Base-by-base conservation (phyloP, 1,140 invertebrate species). In the Neodiprion pinetum region DNA sequence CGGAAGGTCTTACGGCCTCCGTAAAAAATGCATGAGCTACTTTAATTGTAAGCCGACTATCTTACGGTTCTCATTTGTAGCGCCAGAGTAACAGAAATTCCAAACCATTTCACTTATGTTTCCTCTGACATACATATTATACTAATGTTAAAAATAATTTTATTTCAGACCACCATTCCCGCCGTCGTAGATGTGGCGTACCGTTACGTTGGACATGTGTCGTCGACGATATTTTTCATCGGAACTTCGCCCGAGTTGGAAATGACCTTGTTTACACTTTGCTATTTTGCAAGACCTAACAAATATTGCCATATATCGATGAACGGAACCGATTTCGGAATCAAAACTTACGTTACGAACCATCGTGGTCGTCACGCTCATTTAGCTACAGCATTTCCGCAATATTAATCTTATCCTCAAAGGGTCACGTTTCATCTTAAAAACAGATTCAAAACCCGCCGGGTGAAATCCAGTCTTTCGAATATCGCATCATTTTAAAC, bases 171-270 rank as follows among this genome's bases (percentile, higher is more conserved):
- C 48, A 47, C 40, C 76, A 67, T 40, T 40, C 28, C 71, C 49
- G 66, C 66, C 8, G 50, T 88, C 21, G 61, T 89, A 11, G 85
- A 88, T 74, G 74, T 88, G 14, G 84, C 85, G 61, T 90, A 91
- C 78, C 81, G 82, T 14, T 83, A 79, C 65, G 10, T 66, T 53
- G 75, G 75, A 8, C 77, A 72, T 67, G 70, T 49, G 21, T 81
- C 85, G 69, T 81, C 84, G 48, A 88, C 88, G 5, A 85, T 86
- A 4, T 89, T 92, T 79, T 91, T 92, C 72, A 86, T 93, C 67
- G 92, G 92, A 17, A 92, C 91, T 10, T 89, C 89, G 80, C 92
- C 92, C 9, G 92, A 93, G 82, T 90, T 92, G 80, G 92, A 93
- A 79, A 87, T 93, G 76, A 91, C 91, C 67, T 79, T 91, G 0